Percentiles rank a stretch among this genome's conserved stretches.
Evolutionary conservation across 53 echinoderm and acorn worm species (phyloP).

Genomic region (Paelopatides confundens): DNA sequence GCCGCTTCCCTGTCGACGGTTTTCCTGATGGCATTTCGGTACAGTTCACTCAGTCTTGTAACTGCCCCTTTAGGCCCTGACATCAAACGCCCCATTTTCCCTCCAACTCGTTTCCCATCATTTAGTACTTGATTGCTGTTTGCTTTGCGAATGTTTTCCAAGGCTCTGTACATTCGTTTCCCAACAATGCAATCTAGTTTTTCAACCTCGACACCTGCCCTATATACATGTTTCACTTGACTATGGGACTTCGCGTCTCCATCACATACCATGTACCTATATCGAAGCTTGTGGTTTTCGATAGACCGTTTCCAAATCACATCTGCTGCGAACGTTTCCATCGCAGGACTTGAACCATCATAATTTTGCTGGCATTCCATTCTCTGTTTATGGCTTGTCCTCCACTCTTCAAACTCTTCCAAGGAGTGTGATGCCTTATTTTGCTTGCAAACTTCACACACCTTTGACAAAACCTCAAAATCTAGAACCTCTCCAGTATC

Average conservation of each 20-base stretch:
- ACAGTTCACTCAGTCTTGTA: constrained; percentile 13
- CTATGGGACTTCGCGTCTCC: neutral
- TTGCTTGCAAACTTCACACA: neutral
- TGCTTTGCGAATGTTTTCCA: neutral
- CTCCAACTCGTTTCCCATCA: neutral
- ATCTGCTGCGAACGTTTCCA: constrained; percentile 15
- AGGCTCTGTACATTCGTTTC: neutral
- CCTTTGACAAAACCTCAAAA: neutral
- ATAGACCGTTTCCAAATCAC: neutral
- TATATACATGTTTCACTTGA: neutral
- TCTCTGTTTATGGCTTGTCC: too few species aligned
- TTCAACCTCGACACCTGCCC: neutral
- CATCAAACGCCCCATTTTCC: neutral
- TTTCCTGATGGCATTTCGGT: constrained; percentile 37
- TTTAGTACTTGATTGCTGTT: neutral
- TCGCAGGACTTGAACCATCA: constrained; percentile 19
- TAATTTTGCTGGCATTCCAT: constrained; percentile 7
- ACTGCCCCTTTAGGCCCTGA: neutral
- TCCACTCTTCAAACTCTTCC: neutral
- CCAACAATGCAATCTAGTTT: constrained; percentile 21
- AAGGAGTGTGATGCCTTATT: neutral
- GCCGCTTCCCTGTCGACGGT: neutral
- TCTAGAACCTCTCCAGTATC: constrained; percentile 11
- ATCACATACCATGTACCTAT: constrained; percentile 25
- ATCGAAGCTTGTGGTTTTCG: constrained; percentile 8